Evolutionary conservation across 2,888 invertebrate species (phyloP).

Genomic region (Macaria liturata): DNA sequence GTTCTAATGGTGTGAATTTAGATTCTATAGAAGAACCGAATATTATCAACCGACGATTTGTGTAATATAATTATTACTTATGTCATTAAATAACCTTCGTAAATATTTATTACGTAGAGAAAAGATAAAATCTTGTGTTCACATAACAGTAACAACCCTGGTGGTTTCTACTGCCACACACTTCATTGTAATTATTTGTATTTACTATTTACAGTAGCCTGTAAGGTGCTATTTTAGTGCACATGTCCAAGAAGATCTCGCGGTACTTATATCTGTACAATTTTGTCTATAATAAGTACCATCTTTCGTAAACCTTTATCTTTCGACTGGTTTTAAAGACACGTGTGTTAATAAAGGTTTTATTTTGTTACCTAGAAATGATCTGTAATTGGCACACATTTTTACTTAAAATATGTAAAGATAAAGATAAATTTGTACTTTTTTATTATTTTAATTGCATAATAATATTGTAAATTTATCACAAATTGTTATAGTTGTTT

Average conservation of each 20-base stretch:
- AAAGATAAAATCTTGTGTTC: too few relatives aligned
- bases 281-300: conserved; percentile 4
- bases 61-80: too few relatives aligned
- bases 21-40: too few relatives aligned
- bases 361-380: not conserved
- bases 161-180: too few relatives aligned
- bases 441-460: conserved; percentile 3
- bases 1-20: too few relatives aligned
- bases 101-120: too few relatives aligned
- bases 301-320: not conserved
- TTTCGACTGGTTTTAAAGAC: too few relatives aligned
- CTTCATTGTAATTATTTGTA: too few relatives aligned
- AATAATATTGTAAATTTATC: conserved; percentile 13
- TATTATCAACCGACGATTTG: too few relatives aligned
- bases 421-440: not conserved
- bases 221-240: conserved; percentile 1
- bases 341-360: not conserved
- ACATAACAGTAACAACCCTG: too few relatives aligned
- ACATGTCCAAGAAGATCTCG: conserved; percentile 13
- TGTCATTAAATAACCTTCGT: too few relatives aligned
- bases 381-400: conserved; percentile 1
- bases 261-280: conserved; percentile 12
- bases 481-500: conserved; percentile 18
- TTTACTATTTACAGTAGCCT: too few relatives aligned
- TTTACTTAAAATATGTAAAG: conserved; percentile 4